phyloP scores from a whole-genome alignment of 1,140 invertebrate genomes.

The Drosophila kurseongensis region DNA sequence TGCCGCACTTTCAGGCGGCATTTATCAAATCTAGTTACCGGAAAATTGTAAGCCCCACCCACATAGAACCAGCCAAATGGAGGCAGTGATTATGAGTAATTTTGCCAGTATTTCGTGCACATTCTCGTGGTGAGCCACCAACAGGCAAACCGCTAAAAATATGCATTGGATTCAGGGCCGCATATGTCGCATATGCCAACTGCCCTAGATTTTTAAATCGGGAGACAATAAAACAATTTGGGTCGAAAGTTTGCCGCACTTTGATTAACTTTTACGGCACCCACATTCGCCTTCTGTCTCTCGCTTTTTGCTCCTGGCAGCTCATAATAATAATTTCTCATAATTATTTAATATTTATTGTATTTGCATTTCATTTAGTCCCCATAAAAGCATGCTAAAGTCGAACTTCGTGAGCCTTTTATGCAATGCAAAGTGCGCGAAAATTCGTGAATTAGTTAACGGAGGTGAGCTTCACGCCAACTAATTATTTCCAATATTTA shows the following conservation, averaged over 20 bases:
- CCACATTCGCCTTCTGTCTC: not conserved
- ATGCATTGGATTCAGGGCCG: constrained; percentile 25
- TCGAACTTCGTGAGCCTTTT: not conserved
- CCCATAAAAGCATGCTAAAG: not conserved
- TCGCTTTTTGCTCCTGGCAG: too few species aligned
- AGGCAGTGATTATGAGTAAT: constrained; percentile 55
- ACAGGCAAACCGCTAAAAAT: constrained; percentile 50
- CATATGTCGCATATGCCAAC: constrained; percentile 3
- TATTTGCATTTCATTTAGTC: constrained; percentile 51
- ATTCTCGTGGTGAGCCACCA: constrained; percentile 34
- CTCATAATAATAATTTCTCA: constrained; percentile 53
- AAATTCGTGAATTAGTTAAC: not conserved
- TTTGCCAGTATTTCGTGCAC: constrained; percentile 13
- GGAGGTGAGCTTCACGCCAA: not conserved
- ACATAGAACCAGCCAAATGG: constrained; percentile 13
- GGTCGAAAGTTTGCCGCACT: constrained; percentile 52
- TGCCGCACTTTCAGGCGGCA: constrained; percentile 35
- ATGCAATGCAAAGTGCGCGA: not conserved
- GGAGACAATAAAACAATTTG: constrained; percentile 37
- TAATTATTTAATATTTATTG: constrained; percentile 49
- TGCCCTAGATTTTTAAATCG: not conserved
- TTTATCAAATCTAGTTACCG: constrained; percentile 70
- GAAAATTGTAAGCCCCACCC: constrained; percentile 57
- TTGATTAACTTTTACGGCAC: constrained; percentile 70
- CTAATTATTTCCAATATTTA: constrained; percentile 8